Evolutionary conservation across 2,113 vertebrate species (phyloP).

Genomic region (Tetraodon nigroviridis): DNA sequence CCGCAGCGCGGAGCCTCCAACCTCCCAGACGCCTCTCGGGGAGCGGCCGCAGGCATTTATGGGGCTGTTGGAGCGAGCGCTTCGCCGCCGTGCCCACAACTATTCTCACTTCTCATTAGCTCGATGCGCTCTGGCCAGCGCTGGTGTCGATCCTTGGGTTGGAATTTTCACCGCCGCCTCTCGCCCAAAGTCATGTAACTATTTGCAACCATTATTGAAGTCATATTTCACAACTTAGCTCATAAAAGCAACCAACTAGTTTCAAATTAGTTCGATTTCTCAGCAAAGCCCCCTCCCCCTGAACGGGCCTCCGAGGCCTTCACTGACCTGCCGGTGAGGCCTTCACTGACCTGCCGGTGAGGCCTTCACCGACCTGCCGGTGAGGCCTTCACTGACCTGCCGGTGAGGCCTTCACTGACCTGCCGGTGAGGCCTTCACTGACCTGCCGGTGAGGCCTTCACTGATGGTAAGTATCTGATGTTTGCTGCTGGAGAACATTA

Average conservation of each 20-base stretch:
- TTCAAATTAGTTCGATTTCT: background rate
- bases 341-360: background rate
- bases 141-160: background rate
- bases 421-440: constrained; percentile 16
- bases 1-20: background rate
- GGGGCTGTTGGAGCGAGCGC: background rate
- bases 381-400: constrained; percentile 28
- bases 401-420: constrained; percentile 19
- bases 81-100: background rate
- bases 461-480: no score
- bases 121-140: background rate
- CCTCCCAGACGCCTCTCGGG: background rate
- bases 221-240: constrained; percentile 2
- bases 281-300: background rate
- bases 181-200: background rate
- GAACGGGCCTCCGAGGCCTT: no score
- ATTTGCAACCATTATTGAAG: background rate
- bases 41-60: background rate
- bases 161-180: background rate
- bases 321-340: background rate
- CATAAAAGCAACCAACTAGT: background rate
- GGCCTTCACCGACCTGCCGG: background rate
- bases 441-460: constrained; percentile 48
- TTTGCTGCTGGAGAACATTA: no score
- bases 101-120: background rate